Conservation (phyloP, 2,888 invertebrate genomes). For the Brenthis ino region DNA sequence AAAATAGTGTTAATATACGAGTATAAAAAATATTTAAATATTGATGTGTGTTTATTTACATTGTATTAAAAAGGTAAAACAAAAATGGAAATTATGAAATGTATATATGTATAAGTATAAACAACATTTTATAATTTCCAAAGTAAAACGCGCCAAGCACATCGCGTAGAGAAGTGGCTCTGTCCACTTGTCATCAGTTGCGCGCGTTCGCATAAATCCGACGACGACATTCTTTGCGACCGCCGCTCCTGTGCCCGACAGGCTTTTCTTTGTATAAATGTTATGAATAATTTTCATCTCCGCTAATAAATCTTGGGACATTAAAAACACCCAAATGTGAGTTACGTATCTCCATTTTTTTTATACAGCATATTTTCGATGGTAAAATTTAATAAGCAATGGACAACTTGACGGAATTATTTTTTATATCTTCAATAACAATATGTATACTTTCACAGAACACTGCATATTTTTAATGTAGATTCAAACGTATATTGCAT, state of each 20-base stretch:
- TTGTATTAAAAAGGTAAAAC: no score
- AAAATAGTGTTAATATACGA: no score
- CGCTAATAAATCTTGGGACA: conserved; percentile 23
- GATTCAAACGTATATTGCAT: no score
- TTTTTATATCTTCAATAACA: conserved; percentile 1
- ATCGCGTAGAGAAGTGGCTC: conserved; percentile 59
- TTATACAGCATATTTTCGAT: background rate
- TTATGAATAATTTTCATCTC: conserved; percentile 28
- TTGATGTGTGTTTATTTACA: no score
- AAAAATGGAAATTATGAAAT: background rate
- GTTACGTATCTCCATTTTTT: conserved; percentile 4
- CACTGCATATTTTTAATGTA: no score
- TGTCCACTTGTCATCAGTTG: conserved; percentile 62
- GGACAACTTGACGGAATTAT: conserved; percentile 1
- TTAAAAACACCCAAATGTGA: conserved; percentile 17
- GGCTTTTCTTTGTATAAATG: conserved; percentile 36
- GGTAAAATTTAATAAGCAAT: conserved; percentile 12
- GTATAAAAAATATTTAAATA: no score
- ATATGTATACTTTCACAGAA: background rate
- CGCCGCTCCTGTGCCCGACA: conserved; percentile 56
- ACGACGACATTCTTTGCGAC: conserved; percentile 71
- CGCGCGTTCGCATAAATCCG: conserved; percentile 67
- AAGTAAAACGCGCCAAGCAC: conserved; percentile 58
- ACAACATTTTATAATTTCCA: conserved; percentile 15
- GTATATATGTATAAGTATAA: background rate